A percentile compares a stretch with the other conserved stretches of the same genome.
Evolutionary conservation across 2,888 invertebrate genomes (phyloP).

Genomic region (Tanypteryx hageni): DNA sequence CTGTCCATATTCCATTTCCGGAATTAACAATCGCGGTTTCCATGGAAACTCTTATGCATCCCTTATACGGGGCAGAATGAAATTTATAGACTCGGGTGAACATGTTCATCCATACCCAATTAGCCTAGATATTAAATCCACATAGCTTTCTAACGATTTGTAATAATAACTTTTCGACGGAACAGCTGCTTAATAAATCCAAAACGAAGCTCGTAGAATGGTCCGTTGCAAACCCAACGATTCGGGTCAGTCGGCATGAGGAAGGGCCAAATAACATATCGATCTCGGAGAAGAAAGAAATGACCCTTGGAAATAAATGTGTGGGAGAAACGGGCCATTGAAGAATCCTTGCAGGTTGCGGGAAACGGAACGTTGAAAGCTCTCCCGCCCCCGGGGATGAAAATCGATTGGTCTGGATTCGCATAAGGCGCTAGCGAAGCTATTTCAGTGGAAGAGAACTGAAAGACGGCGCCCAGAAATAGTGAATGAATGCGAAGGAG

Average conservation of each 20-base stretch:
- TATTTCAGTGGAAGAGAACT: neutral
- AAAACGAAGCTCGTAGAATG: neutral
- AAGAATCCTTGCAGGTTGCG: slow-evolving; percentile 10
- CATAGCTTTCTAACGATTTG: too few species aligned
- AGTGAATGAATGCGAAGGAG: too few species aligned
- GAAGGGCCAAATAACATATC: neutral
- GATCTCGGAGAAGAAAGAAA: neutral
- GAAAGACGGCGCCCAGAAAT: too few species aligned
- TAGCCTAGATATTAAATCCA: too few species aligned
- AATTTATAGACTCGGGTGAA: too few species aligned
- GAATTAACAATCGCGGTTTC: neutral
- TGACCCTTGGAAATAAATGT: neutral
- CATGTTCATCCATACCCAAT: too few species aligned
- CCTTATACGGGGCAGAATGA: too few species aligned
- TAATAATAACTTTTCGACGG: too few species aligned
- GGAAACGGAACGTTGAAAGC: neutral
- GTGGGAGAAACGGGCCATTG: slow-evolving; percentile 20
- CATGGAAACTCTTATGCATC: neutral
- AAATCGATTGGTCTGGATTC: slow-evolving; percentile 17
- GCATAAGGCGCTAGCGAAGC: neutral
- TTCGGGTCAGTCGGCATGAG: slow-evolving; percentile 1
- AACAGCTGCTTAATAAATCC: too few species aligned
- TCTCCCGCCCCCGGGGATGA: neutral
- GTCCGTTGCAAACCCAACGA: neutral
- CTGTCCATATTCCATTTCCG: neutral